phyloP scores from a whole-genome alignment of 2,113 vertebrate species.

The Falco punctatus region DNA sequence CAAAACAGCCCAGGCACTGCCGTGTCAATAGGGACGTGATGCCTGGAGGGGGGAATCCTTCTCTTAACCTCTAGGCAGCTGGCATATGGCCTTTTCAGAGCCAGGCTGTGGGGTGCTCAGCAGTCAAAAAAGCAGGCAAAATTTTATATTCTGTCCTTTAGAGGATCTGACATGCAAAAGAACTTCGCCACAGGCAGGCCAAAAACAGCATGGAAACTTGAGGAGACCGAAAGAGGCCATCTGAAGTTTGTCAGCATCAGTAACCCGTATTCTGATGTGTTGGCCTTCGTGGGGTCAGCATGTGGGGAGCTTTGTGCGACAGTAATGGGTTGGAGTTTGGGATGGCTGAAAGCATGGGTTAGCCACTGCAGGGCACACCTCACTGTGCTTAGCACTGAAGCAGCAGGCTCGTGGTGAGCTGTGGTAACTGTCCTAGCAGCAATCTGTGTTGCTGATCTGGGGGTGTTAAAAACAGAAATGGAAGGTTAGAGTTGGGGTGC shows the following conservation, averaged over 20 bases:
- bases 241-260: not conserved
- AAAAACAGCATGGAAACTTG: not conserved
- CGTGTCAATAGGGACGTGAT: not conserved
- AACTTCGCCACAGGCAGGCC: not conserved
- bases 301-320: not conserved
- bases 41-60: not conserved
- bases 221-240: not conserved
- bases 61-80: not conserved
- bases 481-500: not conserved
- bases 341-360: accelerated
- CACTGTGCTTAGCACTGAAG: accelerated
- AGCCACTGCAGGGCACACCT: not conserved
- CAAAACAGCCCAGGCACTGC: not conserved
- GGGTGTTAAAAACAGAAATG: not conserved
- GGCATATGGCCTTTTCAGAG: not conserved
- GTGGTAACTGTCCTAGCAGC: not conserved
- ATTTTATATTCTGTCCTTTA: not conserved
- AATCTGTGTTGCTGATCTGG: not conserved
- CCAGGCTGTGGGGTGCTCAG: not conserved
- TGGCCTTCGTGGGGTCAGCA: accelerated
- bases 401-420: not conserved
- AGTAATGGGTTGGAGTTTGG: not conserved
- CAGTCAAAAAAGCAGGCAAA: not conserved
- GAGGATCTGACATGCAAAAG: not conserved
- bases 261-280: not conserved